Percentiles rank a stretch among this genome's conserved stretches.
These are phyloP conservation scores for Laupala kohalensis DNA, from an alignment of 1,140 invertebrate genomes.

Conservation along the genomic window DNA sequence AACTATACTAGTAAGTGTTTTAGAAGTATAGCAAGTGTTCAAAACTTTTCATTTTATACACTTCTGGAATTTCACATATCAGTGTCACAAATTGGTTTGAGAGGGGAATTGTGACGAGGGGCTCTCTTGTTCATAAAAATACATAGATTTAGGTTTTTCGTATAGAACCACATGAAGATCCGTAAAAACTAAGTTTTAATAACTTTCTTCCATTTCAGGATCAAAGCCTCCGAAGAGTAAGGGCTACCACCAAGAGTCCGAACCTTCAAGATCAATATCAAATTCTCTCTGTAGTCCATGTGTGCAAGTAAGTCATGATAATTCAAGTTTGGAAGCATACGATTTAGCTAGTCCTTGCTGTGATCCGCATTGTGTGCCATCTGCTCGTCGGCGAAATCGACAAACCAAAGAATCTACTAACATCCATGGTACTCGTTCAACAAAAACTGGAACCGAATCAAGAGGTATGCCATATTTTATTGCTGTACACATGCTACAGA, in stretches of 20 bases:
- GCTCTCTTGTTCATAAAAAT: too few species aligned
- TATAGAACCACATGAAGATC: too few species aligned
- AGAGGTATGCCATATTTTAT: neutral
- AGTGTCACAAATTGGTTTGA: too few species aligned
- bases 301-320: slow-evolving; percentile 44
- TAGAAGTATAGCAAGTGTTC: too few species aligned
- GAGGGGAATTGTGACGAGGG: too few species aligned
- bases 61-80: too few species aligned
- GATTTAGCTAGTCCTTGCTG: slow-evolving; percentile 71
- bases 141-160: too few species aligned
- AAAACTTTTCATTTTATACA: too few species aligned
- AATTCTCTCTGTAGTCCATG: slow-evolving; percentile 62
- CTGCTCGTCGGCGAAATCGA: slow-evolving; percentile 44
- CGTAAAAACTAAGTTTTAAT: too few species aligned
- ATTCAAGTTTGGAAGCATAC: slow-evolving; percentile 64
- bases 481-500: neutral
- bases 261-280: neutral
- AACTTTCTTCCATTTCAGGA: neutral
- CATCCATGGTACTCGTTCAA: slow-evolving; percentile 19
- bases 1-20: too few species aligned
- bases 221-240: slow-evolving; percentile 15
- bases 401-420: slow-evolving; percentile 39
- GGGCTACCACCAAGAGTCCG: slow-evolving; percentile 10
- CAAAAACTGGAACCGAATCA: neutral
- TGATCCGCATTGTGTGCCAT: slow-evolving; percentile 67